Evolutionary conservation across 1,140 invertebrate species (phyloP), one percentile per base, ranked within the genome.

Genomic region (Zaprionus inermis): DNA sequence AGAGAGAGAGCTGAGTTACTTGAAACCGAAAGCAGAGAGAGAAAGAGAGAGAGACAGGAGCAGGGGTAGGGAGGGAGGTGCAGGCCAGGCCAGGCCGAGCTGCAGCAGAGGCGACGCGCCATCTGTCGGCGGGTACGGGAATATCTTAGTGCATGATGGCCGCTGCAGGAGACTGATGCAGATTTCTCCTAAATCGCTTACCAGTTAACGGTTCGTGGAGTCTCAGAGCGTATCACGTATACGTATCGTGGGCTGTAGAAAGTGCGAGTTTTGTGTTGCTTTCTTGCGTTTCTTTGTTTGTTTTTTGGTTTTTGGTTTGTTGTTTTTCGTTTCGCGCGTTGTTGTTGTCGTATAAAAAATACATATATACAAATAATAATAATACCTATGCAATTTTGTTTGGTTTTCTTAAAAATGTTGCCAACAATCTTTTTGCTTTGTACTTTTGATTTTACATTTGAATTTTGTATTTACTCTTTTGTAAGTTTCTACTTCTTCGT

Each of bases 401-500:
- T 44, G 7, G 30, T 32, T 32, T 10, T 32, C 16, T 44, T 86
- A 88, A 88, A 88, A 88, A 88, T 88, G 84, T 88, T 89, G 84
- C 83, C 83, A 88, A 88, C 83, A 89, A 88, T 88, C 83, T 88
- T 86, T 82, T 68, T 89, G 73, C 79, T 88, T 88, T 88, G 83
- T 88, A 88, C 83, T 88, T 88, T 88, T 88, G 83, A 88, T 88
- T 88, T 86, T 82, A 75, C 78, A 74, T 85, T 85, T 84, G 74
- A 85, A 85, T 85, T 81, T 85, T 59, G 75, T 86, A 75, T 66
- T 72, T 58, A 24, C 24, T 64, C 24, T 14, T 58, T 76, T 57
- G 36, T 64, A 59, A 69, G 55, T 77, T 59, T 83, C 41, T 32
- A 58, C 68, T 46, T 85, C 63, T 5, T 5, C 24, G 24, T 52